A percentile compares a stretch with the other conserved stretches of the same genome.
These are phyloP conservation scores for Julus scandinavius DNA, from an alignment of 2,888 invertebrate genomes.

Conservation along the genomic window DNA sequence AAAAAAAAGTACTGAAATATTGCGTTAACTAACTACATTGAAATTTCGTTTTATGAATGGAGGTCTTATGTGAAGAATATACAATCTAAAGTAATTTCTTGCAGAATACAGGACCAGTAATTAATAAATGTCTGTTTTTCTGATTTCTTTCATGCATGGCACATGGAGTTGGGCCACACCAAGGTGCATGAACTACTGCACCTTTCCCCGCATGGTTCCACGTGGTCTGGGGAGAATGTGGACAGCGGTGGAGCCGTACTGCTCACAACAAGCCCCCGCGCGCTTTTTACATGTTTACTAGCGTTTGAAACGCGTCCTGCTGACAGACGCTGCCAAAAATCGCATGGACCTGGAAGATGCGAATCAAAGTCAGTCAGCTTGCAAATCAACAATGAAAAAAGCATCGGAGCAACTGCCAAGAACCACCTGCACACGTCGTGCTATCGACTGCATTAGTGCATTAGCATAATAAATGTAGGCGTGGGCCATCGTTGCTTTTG, in stretches of 20 bases:
- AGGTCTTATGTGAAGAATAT: too few relatives aligned
- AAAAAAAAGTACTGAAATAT: too few relatives aligned
- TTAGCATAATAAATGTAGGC: conserved; percentile 38
- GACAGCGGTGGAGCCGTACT: neutral
- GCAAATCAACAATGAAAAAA: conserved; percentile 1
- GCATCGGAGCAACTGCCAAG: neutral
- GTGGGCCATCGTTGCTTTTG: neutral
- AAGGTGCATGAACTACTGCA: conserved; percentile 42
- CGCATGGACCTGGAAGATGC: conserved; percentile 7
- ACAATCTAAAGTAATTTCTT: too few relatives aligned
- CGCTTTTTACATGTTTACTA: conserved; percentile 26
- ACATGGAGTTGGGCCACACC: neutral
- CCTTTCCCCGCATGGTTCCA: neutral
- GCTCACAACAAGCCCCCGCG: conserved; percentile 39
- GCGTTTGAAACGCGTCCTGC: conserved; percentile 39
- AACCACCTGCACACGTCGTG: conserved; percentile 14
- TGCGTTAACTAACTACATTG: too few relatives aligned
- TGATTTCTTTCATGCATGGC: neutral
- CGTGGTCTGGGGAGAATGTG: neutral
- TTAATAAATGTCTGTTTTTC: conserved; percentile 13
- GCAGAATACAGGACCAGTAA: neutral
- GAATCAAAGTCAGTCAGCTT: conserved; percentile 25
- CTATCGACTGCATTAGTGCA: conserved; percentile 15
- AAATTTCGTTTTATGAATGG: too few relatives aligned
- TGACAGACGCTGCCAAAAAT: conserved; percentile 38